Evolutionary conservation across 2,113 vertebrate species (phyloP).

Genomic region (Limnothrissa miodon): DNA sequence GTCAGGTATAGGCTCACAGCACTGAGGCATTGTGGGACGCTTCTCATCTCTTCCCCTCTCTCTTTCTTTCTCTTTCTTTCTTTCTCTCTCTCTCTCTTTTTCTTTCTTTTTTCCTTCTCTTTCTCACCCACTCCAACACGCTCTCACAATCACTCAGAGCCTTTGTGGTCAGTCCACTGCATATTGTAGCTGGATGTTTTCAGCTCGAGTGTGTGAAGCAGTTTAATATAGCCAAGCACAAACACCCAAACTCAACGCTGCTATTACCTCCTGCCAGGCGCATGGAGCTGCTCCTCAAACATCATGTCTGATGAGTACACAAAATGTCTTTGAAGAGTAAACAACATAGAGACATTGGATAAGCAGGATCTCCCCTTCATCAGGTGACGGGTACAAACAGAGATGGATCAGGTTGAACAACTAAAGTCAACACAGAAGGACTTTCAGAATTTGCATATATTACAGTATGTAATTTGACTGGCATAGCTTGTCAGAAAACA

Average conservation of each 20-base stretch:
- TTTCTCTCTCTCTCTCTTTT: no score
- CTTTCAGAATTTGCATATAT: not conserved
- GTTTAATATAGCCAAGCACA: not conserved
- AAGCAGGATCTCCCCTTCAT: not conserved
- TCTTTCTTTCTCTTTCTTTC: no score
- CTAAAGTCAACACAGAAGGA: not conserved
- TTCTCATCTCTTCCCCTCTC: not conserved
- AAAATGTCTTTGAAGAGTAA: no score
- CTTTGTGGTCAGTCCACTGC: not conserved
- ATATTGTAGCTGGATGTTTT: not conserved
- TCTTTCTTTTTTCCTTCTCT: no score
- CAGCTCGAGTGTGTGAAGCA: not conserved
- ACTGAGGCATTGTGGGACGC: constrained; percentile 3
- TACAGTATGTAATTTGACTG: not conserved
- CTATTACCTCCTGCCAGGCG: not conserved
- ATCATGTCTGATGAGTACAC: not conserved
- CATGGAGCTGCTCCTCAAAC: not conserved
- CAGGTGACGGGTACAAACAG: not conserved
- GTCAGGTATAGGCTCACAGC: constrained; percentile 56
- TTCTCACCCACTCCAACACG: not conserved
- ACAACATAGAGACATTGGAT: not conserved
- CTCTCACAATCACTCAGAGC: not conserved
- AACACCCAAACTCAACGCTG: not conserved
- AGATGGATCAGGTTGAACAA: not conserved
- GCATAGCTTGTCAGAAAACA: not conserved